Percentiles rank a stretch among this genome's conserved stretches.
These are phyloP conservation scores for Drosophila peninsularis DNA, from an alignment of 2,888 invertebrate species.

Conservation along the genomic window DNA sequence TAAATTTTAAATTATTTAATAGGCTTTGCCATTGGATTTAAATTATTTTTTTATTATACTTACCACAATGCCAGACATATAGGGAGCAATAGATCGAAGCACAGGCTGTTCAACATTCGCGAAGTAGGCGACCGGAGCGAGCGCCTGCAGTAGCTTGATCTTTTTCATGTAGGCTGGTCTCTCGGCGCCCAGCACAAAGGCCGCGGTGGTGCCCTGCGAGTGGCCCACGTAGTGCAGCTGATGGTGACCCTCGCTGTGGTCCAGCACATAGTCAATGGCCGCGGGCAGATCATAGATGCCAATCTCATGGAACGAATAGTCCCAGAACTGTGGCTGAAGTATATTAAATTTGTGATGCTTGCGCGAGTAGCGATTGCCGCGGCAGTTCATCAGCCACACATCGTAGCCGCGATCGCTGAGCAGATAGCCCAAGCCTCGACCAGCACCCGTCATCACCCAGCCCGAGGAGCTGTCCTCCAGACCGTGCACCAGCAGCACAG, in stretches of 20 bases:
- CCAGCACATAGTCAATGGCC: constrained; percentile 87
- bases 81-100: neutral
- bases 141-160: constrained; percentile 85
- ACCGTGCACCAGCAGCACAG: constrained; percentile 89
- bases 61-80: constrained; percentile 6
- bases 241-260: constrained; percentile 83
- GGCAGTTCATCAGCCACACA: constrained; percentile 88
- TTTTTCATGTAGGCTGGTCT: constrained; percentile 86
- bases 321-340: constrained; percentile 87
- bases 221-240: constrained; percentile 88
- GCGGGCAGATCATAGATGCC: constrained; percentile 89
- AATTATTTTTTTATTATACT: too few relatives aligned
- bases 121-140: constrained; percentile 86
- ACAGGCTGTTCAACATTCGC: constrained; percentile 77
- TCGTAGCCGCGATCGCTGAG: constrained; percentile 86
- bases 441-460: constrained; percentile 89
- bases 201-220: constrained; percentile 86
- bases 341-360: constrained; percentile 85
- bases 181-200: constrained; percentile 84
- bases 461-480: constrained; percentile 89
- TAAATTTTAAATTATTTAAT: too few relatives aligned
- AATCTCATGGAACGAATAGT: constrained; percentile 89
- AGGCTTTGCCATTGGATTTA: too few relatives aligned
- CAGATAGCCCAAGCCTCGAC: constrained; percentile 86
- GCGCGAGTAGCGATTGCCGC: constrained; percentile 87